Conservation (phyloP, 2,797 vertebrate genomes). For the Gymnoscopelus microlampas region DNA sequence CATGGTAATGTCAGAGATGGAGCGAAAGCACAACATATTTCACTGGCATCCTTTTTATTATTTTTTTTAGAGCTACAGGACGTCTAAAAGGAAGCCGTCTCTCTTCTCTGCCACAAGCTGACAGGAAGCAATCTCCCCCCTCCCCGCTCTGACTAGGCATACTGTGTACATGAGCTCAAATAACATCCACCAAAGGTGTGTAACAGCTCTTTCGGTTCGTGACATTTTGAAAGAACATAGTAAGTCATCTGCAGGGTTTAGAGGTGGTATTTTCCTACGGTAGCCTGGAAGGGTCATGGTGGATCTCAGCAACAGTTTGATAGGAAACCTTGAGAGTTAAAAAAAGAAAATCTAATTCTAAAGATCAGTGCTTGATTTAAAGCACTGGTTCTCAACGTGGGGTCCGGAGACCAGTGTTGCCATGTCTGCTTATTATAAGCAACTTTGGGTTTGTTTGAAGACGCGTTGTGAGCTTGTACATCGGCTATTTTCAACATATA, state of each 20-base stretch:
- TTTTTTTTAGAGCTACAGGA: not conserved
- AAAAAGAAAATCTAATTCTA: not conserved
- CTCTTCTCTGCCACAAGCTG: constrained; percentile 28
- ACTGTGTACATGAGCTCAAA: constrained; percentile 28
- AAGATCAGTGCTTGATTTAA: no score
- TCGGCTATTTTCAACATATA: no score
- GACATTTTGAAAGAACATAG: constrained; percentile 24
- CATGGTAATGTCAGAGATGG: constrained; percentile 59
- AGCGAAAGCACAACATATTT: constrained; percentile 55
- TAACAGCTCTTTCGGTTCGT: constrained; percentile 26
- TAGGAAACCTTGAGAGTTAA: constrained; percentile 1
- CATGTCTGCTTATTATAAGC: no score
- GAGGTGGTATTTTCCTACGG: not conserved
- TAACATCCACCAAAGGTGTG: constrained; percentile 13
- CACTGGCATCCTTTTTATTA: constrained; percentile 10
- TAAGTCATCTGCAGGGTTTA: not conserved
- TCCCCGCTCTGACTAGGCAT: constrained; percentile 1
- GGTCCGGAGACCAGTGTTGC: no score
- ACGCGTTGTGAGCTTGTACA: no score
- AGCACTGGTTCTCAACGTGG: no score
- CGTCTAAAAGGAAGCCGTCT: constrained; percentile 1
- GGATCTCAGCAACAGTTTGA: constrained; percentile 12
- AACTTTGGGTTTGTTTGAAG: no score
- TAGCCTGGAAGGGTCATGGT: not conserved
- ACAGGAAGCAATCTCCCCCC: constrained; percentile 28